Conservation (phyloP, 2,113 vertebrate species). For the Bubo bubo region DNA sequence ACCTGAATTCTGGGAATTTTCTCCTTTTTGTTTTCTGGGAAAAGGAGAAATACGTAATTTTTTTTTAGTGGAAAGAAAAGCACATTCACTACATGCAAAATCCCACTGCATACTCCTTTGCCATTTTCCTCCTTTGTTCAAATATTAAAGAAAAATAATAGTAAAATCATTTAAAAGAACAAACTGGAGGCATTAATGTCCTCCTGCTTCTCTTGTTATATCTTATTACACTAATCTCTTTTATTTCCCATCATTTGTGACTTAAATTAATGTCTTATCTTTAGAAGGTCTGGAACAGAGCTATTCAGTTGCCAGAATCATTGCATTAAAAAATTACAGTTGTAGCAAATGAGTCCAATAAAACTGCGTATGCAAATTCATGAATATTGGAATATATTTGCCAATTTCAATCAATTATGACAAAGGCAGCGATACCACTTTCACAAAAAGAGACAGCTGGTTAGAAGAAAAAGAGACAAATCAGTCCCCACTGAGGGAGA, state of each 20-base stretch:
- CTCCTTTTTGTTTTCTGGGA: rapidly evolving
- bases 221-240: background rate
- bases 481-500: background rate
- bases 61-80: background rate
- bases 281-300: background rate
- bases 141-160: background rate
- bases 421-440: background rate
- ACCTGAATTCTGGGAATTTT: background rate
- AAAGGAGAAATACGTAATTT: rapidly evolving
- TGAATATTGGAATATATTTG: background rate
- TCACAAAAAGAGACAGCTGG: background rate
- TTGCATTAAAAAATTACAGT: background rate
- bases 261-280: background rate
- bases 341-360: background rate
- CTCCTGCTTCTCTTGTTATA: background rate
- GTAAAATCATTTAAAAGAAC: background rate
- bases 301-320: background rate
- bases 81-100: background rate
- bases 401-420: background rate
- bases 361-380: background rate
- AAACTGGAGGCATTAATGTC: background rate
- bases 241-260: background rate
- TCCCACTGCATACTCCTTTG: background rate
- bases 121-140: background rate
- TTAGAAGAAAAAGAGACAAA: background rate